Evolutionary conservation across 2,797 vertebrate genomes (phyloP), one percentile per base, ranked within the genome.

Genomic region (Sebastes minor): DNA sequence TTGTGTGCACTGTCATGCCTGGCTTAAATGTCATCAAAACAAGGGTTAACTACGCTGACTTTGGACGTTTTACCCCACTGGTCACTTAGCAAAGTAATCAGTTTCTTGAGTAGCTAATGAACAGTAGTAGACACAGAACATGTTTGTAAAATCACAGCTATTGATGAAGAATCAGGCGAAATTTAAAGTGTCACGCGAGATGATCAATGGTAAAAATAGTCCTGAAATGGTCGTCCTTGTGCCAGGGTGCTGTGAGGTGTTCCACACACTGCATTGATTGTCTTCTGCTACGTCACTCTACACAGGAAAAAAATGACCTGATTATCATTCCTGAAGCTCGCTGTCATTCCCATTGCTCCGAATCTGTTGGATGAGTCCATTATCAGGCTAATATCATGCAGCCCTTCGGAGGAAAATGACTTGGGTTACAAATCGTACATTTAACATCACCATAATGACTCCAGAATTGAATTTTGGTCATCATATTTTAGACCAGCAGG

Each of bases 291-390:
- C 3, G 4, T 71, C 53, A 60, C 35, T 27, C n/a, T 18, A 32
- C 32, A 61, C 20, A 22, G 52, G 59, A 18, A 61, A 71, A 68
- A 71, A 55, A 56, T 32, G 32, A 61, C 62, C 52, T 30, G 81
- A 72, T 78, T 81, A 25, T 78, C 57, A 78, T 78, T 77, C 70
- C 56, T 74, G 56, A 74, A 67, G 61, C 56, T 42, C 2, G 5
- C 30, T 32, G 65, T 71, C 69, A 71, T 66, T 74, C n/a, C 35
- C 28, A 66, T 22, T 68, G 49, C 35, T 62, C 30, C 14, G 22
- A 62, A 62, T 80, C 33, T 27, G 23, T 59, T 61, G 27, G 59
- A 57, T 12, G 33, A 33, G 73, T 53, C 35, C 30, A 28, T 60
- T 38, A 35, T 60, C 18, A 46, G 14, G 5, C 27, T 27, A 18